Evolutionary conservation across 1,140 invertebrate species (phyloP), one percentile per base, ranked within the genome.

Genomic region (Heliconius hermathena): DNA sequence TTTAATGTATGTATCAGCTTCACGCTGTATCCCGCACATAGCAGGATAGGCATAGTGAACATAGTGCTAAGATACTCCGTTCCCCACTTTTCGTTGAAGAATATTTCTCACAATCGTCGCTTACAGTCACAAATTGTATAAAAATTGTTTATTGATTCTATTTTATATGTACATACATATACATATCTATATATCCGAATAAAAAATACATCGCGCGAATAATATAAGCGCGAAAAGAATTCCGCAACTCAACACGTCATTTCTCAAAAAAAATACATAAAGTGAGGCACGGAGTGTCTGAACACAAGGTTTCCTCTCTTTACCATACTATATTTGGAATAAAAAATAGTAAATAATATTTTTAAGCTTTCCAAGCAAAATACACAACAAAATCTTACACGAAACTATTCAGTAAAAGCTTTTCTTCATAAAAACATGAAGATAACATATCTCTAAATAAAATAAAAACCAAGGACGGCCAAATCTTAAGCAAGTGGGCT

Each of bases 391-490:
- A 57, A 57, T 2, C 54, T 57, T 6, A 1, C n/a, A 57, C n/a
- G 26, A 66, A 66, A 66, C 60, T 66, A 66, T 66, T 29, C 9
- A n/a, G 60, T 66, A 66, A 66, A 29, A 66, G 60, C 26, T 22
- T 66, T 66, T 66, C 60, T 66, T 66, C 60, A 66, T 66, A 66
- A 66, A 66, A 66, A 66, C 60, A 66, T 29, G 22, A n/a, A 66
- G 60, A 29, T 66, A 66, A 29, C 60, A 66, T 66, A 16, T 66
- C 22, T 66, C 60, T 66, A 16, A 66, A 29, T 66, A 66, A 66
- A 66, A 66, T 29, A 66, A 66, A 18, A 66, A 6, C 60, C 60
- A 66, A 29, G 60, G 60, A 66, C 60, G 60, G 60, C 26, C 11
- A 29, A 66, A 66, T 66, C 60, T 66, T 6, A 29, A 29, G 60